phyloP scores from a whole-genome alignment of 2,888 invertebrate genomes.

The Antitype chi region DNA sequence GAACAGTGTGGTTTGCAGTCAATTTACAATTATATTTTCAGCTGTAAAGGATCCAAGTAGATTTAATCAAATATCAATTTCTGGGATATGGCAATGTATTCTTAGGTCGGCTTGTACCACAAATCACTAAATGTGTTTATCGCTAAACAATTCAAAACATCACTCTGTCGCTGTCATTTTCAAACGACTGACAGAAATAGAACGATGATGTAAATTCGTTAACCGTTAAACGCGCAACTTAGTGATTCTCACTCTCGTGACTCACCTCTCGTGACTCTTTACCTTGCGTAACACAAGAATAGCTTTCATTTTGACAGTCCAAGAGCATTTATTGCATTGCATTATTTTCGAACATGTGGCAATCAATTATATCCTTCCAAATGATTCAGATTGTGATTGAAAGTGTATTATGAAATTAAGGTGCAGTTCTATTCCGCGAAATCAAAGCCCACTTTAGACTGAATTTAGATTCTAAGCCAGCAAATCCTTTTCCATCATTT shows the following conservation, averaged over 20 bases:
- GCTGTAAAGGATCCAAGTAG: not conserved
- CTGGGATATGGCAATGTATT: too few species aligned
- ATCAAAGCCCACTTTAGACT: not conserved
- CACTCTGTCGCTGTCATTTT: not conserved
- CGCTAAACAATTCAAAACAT: not conserved
- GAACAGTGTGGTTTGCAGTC: not conserved
- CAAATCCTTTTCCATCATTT: not conserved
- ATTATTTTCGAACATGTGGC: too few species aligned
- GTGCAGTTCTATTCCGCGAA: not conserved
- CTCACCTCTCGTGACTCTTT: too few species aligned
- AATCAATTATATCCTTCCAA: too few species aligned
- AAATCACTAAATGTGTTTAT: not conserved
- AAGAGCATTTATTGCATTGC: too few species aligned
- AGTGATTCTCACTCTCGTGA: too few species aligned
- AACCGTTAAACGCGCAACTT: not conserved
- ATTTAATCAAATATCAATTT: too few species aligned
- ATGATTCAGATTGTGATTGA: too few species aligned
- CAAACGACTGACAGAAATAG: not conserved
- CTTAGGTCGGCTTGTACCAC: not conserved
- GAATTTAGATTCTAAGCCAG: slow-evolving; percentile 17
- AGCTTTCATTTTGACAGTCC: too few species aligned
- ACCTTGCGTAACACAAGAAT: too few species aligned
- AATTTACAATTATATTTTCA: not conserved
- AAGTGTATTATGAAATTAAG: too few species aligned
- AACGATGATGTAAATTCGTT: not conserved